Evolutionary conservation across 2,797 vertebrate species (phyloP).

Genomic region (Halcyon badia): DNA sequence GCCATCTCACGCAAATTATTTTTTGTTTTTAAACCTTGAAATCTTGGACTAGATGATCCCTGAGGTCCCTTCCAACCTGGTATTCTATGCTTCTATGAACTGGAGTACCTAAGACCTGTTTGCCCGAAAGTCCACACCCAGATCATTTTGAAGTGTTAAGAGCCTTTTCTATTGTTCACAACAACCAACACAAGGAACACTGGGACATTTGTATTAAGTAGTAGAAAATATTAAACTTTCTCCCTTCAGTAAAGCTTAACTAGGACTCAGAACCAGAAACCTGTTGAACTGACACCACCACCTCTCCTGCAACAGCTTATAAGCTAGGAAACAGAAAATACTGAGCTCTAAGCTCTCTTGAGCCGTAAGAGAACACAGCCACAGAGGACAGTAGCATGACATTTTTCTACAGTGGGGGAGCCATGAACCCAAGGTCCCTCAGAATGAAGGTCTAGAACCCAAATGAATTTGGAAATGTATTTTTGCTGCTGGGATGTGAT

Average conservation of each 20-base stretch:
- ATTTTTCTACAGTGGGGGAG: rapidly evolving
- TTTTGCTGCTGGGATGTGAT: not conserved
- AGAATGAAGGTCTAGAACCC: not conserved
- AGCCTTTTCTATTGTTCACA: not conserved
- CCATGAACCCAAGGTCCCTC: rapidly evolving
- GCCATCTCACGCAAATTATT: too few species aligned
- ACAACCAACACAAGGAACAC: not conserved
- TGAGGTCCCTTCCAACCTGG: too few species aligned
- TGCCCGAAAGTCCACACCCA: not conserved
- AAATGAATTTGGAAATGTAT: not conserved
- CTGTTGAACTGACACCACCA: not conserved
- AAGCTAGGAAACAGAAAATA: not conserved
- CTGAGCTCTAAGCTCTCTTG: not conserved
- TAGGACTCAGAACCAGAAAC: not conserved
- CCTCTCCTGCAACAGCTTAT: not conserved
- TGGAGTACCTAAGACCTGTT: not conserved
- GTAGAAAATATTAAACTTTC: not conserved
- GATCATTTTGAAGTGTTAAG: not conserved
- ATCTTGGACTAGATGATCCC: too few species aligned
- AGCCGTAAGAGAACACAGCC: not conserved
- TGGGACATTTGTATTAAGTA: not conserved
- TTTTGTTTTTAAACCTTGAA: too few species aligned
- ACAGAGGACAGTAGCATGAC: not conserved
- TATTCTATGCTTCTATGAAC: too few species aligned
- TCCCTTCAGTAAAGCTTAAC: not conserved